phyloP scores from a whole-genome alignment of 2,888 invertebrate genomes.

The Agelastica alni region DNA sequence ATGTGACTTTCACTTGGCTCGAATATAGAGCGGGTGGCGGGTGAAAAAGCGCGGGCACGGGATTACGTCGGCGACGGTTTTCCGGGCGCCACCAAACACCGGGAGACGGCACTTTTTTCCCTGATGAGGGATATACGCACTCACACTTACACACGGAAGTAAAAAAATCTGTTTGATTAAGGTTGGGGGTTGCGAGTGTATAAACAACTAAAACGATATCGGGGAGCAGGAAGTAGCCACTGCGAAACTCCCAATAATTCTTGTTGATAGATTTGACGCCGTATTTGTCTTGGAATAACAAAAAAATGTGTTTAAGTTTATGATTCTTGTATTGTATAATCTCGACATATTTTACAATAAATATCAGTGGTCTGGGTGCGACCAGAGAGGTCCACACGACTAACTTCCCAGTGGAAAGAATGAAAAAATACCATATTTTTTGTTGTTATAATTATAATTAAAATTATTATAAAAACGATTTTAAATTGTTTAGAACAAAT shows the following conservation, averaged over 20 bases:
- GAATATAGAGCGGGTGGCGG: conserved; percentile 9
- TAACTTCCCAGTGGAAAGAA: no score
- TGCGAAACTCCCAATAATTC: neutral
- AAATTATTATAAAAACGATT: no score
- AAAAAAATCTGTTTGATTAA: conserved; percentile 13
- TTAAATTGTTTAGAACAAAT: no score
- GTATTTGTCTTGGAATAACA: no score
- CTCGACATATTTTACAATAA: no score
- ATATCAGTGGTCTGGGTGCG: no score
- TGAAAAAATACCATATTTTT: no score
- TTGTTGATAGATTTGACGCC: no score
- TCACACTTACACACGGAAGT: conserved; percentile 10
- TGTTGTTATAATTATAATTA: no score
- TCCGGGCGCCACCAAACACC: conserved; percentile 52
- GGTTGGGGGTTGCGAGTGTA: neutral
- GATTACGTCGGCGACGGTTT: conserved; percentile 57
- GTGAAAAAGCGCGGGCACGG: conserved; percentile 44
- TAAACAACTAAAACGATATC: conserved; percentile 3
- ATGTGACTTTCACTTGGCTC: conserved; percentile 54
- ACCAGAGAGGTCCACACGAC: no score
- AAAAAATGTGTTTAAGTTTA: no score
- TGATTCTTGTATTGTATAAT: no score
- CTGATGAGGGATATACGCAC: conserved; percentile 7
- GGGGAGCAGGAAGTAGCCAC: neutral
- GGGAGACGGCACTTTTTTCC: conserved; percentile 23